Evolutionary conservation across 2,113 vertebrate genomes (phyloP).

Genomic region (Carassius carassius): DNA sequence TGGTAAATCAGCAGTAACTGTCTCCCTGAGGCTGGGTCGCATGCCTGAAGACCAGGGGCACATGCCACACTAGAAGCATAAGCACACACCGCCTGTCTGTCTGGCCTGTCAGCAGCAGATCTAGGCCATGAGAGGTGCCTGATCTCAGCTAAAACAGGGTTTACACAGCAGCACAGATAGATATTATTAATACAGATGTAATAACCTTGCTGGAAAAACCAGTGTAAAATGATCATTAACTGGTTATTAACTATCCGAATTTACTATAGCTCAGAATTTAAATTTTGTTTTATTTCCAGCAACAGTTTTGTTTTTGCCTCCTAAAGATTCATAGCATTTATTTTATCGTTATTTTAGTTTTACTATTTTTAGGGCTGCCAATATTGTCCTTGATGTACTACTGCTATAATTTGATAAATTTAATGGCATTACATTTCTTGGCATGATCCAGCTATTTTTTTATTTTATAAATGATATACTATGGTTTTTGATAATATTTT

Average conservation of each 20-base stretch:
- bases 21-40: conserved; percentile 28
- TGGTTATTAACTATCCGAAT: neutral
- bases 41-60: conserved; percentile 16
- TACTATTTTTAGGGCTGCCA: too few relatives aligned
- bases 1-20: conserved; percentile 36
- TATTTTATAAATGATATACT: too few relatives aligned
- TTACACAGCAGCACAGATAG: neutral
- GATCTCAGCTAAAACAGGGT: neutral
- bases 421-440: too few relatives aligned
- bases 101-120: neutral
- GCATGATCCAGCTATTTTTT: too few relatives aligned
- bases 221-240: neutral
- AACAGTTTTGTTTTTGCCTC: neutral
- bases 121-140: neutral
- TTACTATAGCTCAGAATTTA: neutral
- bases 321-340: neutral
- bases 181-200: neutral
- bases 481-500: too few relatives aligned
- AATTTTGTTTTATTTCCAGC: neutral
- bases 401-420: too few relatives aligned
- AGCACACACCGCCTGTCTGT: too few relatives aligned
- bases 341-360: neutral
- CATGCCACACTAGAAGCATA: too few relatives aligned
- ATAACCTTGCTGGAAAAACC: neutral
- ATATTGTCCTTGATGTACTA: too few relatives aligned